A percentile compares a stretch with the other conserved stretches of the same genome.
Conservation (phyloP, 2,113 vertebrate species). For the Thunnus maccoyii region DNA sequence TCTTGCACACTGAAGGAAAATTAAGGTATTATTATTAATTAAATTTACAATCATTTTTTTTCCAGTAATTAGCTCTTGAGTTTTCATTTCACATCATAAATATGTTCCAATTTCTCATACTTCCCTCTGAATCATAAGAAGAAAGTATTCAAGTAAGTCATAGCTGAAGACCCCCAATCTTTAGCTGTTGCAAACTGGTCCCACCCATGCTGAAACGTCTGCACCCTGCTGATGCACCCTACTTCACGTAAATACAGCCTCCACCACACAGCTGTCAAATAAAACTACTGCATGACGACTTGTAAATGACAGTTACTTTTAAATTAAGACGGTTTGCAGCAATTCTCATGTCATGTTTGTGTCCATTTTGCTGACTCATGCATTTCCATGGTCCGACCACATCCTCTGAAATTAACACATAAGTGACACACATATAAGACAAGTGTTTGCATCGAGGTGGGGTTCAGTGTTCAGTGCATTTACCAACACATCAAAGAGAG, state of each 20-base stretch:
- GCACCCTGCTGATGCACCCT: background rate
- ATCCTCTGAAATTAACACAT: constrained; percentile 59
- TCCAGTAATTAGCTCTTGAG: no score
- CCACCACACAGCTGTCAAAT: background rate
- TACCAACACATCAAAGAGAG: background rate
- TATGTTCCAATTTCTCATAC: no score
- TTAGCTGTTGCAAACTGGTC: background rate
- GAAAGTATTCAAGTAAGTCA: background rate
- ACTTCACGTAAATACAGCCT: background rate
- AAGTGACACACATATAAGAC: constrained; percentile 7
- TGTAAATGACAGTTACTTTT: constrained; percentile 3
- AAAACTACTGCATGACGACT: background rate
- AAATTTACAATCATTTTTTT: no score
- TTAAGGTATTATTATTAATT: no score
- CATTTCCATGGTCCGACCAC: constrained; percentile 61
- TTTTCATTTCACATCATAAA: no score
- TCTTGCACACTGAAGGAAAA: background rate
- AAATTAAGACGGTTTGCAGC: background rate
- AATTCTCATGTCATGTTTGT: background rate
- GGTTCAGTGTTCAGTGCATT: constrained; percentile 14
- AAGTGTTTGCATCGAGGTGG: background rate
- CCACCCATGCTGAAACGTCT: background rate
- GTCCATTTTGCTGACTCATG: constrained; percentile 28
- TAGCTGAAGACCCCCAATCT: no score
- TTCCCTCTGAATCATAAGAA: background rate